Percentiles rank a stretch among this genome's conserved stretches.
These are phyloP conservation scores for Malurus splendens DNA, from an alignment of 2,797 vertebrate genomes.

Conservation along the genomic window DNA sequence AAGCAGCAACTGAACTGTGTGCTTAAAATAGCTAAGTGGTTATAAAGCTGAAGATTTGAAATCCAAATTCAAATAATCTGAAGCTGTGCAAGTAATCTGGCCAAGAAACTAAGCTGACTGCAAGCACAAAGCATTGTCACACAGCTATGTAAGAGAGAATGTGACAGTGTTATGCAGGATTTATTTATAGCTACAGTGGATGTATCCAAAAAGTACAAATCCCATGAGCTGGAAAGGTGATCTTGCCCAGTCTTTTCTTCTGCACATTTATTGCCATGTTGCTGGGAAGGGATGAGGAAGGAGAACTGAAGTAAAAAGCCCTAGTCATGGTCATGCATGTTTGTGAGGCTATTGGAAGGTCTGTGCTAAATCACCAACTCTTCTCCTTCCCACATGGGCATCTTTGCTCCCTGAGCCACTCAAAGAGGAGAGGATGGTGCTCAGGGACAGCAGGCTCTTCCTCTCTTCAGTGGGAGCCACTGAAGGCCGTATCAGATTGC, in stretches of 20 bases:
- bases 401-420: not conserved
- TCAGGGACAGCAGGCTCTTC: not conserved
- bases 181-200: not conserved
- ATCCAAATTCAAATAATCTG: not conserved
- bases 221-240: not conserved
- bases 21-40: not conserved
- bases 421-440: not conserved
- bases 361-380: not conserved
- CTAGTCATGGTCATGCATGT: accelerated
- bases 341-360: not conserved
- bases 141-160: not conserved
- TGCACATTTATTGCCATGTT: not conserved
- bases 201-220: not conserved
- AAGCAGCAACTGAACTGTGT: not conserved
- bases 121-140: not conserved
- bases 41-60: not conserved
- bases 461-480: not conserved
- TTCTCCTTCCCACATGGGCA: not conserved
- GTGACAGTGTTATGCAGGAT: not conserved
- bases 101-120: not conserved
- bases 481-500: not conserved
- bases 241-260: not conserved
- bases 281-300: not conserved
- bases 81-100: not conserved
- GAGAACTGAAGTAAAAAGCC: not conserved